Conservation (phyloP, 2,888 invertebrate genomes). For the Lasioglossum oenotherae region DNA sequence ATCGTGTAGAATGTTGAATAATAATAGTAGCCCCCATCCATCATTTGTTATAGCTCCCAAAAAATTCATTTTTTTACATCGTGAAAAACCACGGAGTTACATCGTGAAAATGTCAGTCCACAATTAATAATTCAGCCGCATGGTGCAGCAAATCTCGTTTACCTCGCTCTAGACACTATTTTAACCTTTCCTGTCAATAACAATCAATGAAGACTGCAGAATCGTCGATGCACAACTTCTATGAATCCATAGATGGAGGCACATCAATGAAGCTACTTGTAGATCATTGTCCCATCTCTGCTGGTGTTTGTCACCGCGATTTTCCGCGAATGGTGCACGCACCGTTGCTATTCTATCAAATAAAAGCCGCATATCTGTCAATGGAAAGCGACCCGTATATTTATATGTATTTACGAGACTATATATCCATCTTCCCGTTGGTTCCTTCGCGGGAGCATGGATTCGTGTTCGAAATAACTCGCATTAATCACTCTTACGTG, state of each 20-base stretch:
- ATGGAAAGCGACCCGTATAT: conserved; percentile 42
- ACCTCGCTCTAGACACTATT: neutral
- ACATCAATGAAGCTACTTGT: neutral
- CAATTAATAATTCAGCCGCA: neutral
- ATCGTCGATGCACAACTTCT: neutral
- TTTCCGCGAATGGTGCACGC: neutral
- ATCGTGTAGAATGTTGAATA: neutral
- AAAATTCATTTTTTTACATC: neutral
- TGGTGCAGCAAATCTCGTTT: neutral
- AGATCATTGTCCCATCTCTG: neutral
- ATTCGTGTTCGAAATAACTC: conserved; percentile 50
- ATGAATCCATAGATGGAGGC: neutral
- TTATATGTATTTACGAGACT: conserved; percentile 43
- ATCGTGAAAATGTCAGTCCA: neutral
- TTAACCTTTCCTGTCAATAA: neutral
- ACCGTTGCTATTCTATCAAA: conserved; percentile 2
- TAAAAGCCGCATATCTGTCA: conserved; percentile 42
- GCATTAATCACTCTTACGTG: conserved; percentile 56
- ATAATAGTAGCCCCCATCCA: neutral
- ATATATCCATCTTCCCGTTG: conserved; percentile 46
- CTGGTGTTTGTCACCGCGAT: neutral
- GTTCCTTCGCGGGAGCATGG: conserved; percentile 27
- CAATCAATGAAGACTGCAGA: neutral
- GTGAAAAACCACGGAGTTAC: neutral
- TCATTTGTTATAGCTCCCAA: neutral